Conservation (phyloP, 2,888 invertebrate species). For the Macroteleia sp. region DNA sequence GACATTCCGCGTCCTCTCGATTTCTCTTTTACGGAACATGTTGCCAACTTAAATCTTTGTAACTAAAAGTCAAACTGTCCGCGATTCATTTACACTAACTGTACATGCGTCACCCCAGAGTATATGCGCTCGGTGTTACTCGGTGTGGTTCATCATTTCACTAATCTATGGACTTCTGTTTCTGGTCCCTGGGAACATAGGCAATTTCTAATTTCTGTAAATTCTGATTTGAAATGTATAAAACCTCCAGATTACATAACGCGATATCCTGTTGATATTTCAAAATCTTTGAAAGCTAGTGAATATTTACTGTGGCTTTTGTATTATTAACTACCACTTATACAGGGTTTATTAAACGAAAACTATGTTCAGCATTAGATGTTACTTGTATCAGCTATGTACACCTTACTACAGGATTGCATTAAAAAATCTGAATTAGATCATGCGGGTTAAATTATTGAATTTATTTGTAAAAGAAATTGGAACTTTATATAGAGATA, state of each 20-base stretch:
- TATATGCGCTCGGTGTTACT: slow-evolving; percentile 41
- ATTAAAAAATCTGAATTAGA: slow-evolving; percentile 45
- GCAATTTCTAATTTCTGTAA: slow-evolving; percentile 10
- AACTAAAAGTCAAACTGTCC: too few species aligned
- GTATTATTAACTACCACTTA: slow-evolving; percentile 65
- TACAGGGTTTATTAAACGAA: slow-evolving; percentile 5
- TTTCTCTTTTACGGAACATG: too few species aligned
- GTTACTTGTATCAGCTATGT: slow-evolving; percentile 57
- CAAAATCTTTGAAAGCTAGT: slow-evolving; percentile 63
- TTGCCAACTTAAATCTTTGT: too few species aligned
- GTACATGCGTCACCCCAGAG: slow-evolving; percentile 25
- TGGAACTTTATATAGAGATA: slow-evolving; percentile 48
- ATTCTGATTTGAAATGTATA: slow-evolving; percentile 30
- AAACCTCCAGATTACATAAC: slow-evolving; percentile 62
- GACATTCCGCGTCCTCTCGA: too few species aligned
- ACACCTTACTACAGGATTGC: slow-evolving; percentile 53
- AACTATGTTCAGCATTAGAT: slow-evolving; percentile 67
- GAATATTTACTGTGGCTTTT: slow-evolving; percentile 63
- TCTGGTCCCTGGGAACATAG: too few species aligned
- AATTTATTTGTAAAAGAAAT: slow-evolving; percentile 64
- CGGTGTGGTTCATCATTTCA: slow-evolving; percentile 1
- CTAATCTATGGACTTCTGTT: not conserved
- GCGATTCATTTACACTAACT: too few species aligned
- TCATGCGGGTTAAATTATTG: slow-evolving; percentile 46
- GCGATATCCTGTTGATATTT: slow-evolving; percentile 50